Evolutionary conservation across 2,888 invertebrate species (phyloP), one percentile per base, ranked within the genome.

Genomic region (Panorpa germanica): DNA sequence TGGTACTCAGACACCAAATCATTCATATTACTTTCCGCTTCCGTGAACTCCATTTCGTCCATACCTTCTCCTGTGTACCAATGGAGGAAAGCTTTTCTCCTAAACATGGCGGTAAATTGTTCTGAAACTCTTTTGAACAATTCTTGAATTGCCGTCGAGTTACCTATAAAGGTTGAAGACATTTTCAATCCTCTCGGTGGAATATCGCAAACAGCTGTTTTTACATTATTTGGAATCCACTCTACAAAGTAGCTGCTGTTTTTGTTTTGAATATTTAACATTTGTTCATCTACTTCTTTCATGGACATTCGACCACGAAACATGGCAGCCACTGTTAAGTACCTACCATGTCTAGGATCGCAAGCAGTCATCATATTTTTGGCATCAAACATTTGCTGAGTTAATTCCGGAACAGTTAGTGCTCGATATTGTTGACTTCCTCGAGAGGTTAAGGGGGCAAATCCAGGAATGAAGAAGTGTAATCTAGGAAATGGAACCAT

Each of bases 281-380:
- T 91, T 59, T 82, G 83, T 51, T 83, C 82, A 53, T 85, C 53
- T 4, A 76, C 73, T 64, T 88, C 86, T 57, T 88, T 90, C 85
- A 88, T 88, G 40, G 86, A 86, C 82, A 88, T 85, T 45, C 81
- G 70, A 1, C 85, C 85, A 34, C 86, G 66, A 67, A 86, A 88
- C 49, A 88, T 81, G 43, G 85, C 83, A 28, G 86, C 86, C 3
- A 86, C 86, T 11, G 86, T 88, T 37, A 90, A 63, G 55, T 88
- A 90, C 41, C 86, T 70, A 35, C 88, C 88, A 57, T 88, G 86
- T 33, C 86, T 65, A 2, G 88, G 88, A 55, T 90, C 88, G 53
- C 88, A 88, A 5, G 88, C 88, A 26, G 88, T 86, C 88, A 88
- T 90, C 88, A 88, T 90, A 61, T 90, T 90, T 61, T 86, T 88